Evolutionary conservation across 2,797 vertebrate species (phyloP), one percentile per base, ranked within the genome.

Genomic region (Lagorchestes hirsutus): DNA sequence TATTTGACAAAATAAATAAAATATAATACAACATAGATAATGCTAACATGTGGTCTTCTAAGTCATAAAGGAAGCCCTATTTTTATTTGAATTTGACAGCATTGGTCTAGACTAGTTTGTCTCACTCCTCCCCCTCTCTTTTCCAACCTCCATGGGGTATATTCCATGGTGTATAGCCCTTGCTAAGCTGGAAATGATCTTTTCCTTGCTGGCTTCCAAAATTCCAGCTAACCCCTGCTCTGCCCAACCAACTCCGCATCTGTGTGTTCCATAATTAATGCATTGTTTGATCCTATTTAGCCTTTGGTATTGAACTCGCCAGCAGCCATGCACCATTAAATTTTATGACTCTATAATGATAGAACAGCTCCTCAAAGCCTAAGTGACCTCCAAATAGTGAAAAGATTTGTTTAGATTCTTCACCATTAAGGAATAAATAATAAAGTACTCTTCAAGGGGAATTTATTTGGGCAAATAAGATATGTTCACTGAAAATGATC

Each of bases 251-350:
- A 96, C 87, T 97, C 94, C 95, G 98, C 92, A 97, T 74, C 58
- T 93, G 98, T 98, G 98, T 96, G 95, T 97, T 94, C 90, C 95
- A 50, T 98, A 99, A 98, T 98, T 98, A 98, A 98, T 95, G 96
- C 90, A 91, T 96, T 97, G 95, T 98, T 97, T 97, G 97, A 98
- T 96, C 96, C 52, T 55, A 96, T 97, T 98, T 98, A 93, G 97
- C 97, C 94, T 97, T 98, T 98, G 97, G 97, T 98, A 55, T 98
- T 98, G 95, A 97, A 98, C 94, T 97, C 90, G 54, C 93, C 93
- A 97, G 96, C 90, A 57, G 97, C 96, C 95, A 98, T 97, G 97
- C 96, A 40, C 93, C 95, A 94, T 98, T 98, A 98, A 97, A 95
- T 98, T 98, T 98, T 98, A 98, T 97, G 96, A 96, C 74, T 97